Evolutionary conservation across 2,113 vertebrate genomes (phyloP), one percentile per base, ranked within the genome.

Genomic region (Ancistrus triradiatus): DNA sequence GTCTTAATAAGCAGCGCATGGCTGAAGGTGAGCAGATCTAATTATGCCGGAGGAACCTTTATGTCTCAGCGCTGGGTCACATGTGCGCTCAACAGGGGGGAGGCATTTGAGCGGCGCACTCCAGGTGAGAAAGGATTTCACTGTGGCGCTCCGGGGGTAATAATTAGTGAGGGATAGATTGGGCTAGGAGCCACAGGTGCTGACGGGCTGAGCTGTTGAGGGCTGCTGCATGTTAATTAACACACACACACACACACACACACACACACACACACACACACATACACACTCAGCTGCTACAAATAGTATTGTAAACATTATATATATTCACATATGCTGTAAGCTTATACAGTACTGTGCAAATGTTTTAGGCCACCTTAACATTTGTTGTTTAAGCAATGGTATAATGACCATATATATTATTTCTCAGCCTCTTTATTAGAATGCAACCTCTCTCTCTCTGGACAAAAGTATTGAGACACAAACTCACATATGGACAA

Each of bases 61-160:
- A 46, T 56, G 46, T 21, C 42, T 56, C 21, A 37, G 40, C 35
- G 19, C 63, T 53, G 17, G 49, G 43, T 56, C 52, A 56, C 63
- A 49, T 58, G 52, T 66, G 63, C 8, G 6, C 43, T 25, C 63
- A 18, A 24, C 21, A 48, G 63, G 63, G 22, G 52, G 43, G 43
- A 35, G 37, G 21, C 43, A 57, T 47, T 56, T 64, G 4, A 53
- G 24, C 2, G 40, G 49, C 18, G 18, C 25, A 11, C 61, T 38
- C 17, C 61, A 64, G 27, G 63, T 57, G 43, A 52, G 63, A 44
- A 48, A 38, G 44, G 52, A 58, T 66, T 66, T 66, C 52, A 58
- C 43, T n/a, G 18, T 40, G 33, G n/a, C 42, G 25, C 31, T 14
- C 11, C 33, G 13, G 53, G 31, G 33, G 22, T 17, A 49, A 24